Evolutionary conservation across 2,888 invertebrate genomes (phyloP).

Genomic region (Habroteleia sp.): DNA sequence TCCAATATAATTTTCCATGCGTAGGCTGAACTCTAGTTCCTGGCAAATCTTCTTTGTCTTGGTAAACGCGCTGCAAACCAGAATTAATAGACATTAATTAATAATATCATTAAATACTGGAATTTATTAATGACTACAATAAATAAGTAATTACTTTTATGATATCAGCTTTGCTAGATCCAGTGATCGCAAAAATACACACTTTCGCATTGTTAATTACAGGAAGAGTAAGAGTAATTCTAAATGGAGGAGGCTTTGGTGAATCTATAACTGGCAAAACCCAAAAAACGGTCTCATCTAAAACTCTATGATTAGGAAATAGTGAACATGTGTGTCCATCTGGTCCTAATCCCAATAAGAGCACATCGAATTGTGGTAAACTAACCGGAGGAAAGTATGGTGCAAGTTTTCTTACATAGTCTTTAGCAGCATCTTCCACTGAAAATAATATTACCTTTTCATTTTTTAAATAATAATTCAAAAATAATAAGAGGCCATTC

Average conservation of each 20-base stretch:
- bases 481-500: too few species aligned
- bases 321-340: constrained; percentile 94
- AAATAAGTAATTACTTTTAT: constrained; percentile 89
- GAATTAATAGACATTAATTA: too few species aligned
- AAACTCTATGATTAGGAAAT: constrained; percentile 90
- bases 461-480: too few species aligned
- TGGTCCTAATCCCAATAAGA: constrained; percentile 97
- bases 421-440: constrained; percentile 89
- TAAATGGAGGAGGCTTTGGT: constrained; percentile 95
- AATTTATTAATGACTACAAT: too few species aligned
- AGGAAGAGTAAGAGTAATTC: constrained; percentile 95
- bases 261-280: constrained; percentile 94
- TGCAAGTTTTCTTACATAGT: constrained; percentile 87
- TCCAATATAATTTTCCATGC: constrained; percentile 86
- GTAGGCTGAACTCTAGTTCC: constrained; percentile 88
- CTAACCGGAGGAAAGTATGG: constrained; percentile 83
- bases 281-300: constrained; percentile 85
- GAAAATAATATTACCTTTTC: too few species aligned
- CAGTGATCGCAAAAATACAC: constrained; percentile 92
- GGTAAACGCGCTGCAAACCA: constrained; percentile 86
- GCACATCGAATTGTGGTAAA: constrained; percentile 90
- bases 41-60: constrained; percentile 89
- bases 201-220: constrained; percentile 92
- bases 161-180: constrained; percentile 93
- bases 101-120: too few species aligned